These are phyloP conservation scores for Malachius bipustulatus DNA, from an alignment of 2,888 invertebrate genomes.

Conservation along the genomic window DNA sequence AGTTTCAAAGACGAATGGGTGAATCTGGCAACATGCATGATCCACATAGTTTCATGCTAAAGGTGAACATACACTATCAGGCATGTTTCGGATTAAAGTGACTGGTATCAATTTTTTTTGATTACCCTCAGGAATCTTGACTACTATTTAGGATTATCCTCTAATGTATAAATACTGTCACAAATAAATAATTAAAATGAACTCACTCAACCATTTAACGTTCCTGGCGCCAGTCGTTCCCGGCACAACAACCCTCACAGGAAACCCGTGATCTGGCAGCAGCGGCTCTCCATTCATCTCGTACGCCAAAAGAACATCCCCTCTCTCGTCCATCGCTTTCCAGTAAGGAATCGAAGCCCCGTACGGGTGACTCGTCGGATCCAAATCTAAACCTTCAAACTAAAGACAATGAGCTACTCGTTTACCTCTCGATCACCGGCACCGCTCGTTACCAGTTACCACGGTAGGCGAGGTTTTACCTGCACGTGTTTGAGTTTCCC, in stretches of 20 bases:
- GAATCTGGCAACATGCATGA: too few species aligned
- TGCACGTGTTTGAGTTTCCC: conserved; percentile 53
- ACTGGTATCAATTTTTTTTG: too few species aligned
- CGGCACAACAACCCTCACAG: conserved; percentile 79
- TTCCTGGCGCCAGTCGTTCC: conserved; percentile 90
- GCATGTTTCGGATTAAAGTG: too few species aligned
- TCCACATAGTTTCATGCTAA: too few species aligned
- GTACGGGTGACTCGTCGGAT: conserved; percentile 75
- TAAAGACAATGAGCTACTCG: conserved; percentile 27
- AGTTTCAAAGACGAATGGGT: too few species aligned
- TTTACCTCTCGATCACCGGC: too few species aligned
- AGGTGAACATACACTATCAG: too few species aligned
- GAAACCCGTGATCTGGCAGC: conserved; percentile 84
- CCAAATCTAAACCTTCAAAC: conserved; percentile 77
- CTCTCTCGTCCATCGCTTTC: conserved; percentile 61
- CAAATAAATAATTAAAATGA: too few species aligned
- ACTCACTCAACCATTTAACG: conserved; percentile 83
- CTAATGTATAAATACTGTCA: too few species aligned
- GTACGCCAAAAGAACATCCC: conserved; percentile 78
- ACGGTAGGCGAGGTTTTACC: conserved; percentile 34
- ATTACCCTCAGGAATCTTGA: too few species aligned
- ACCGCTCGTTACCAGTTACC: too few species aligned
- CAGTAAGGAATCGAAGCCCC: conserved; percentile 81
- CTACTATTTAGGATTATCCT: too few species aligned
- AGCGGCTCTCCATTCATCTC: conserved; percentile 88